These are phyloP conservation scores for Sycobia sp. DNA, from an alignment of 1,140 invertebrate genomes.

Conservation along the genomic window DNA sequence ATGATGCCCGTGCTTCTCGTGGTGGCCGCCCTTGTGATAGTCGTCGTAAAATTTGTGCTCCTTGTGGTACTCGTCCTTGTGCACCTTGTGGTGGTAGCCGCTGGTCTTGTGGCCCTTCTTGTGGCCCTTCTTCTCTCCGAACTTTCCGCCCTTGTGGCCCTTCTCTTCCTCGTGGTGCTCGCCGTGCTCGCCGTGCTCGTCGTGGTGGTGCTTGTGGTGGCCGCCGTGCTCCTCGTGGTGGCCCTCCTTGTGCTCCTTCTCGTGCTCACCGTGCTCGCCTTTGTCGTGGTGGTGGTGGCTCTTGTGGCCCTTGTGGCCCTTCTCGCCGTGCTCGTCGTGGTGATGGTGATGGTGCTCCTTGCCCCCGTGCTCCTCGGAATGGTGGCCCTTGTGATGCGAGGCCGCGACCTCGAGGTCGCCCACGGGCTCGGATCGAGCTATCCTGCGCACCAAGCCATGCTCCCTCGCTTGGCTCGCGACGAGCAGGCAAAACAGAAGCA, in stretches of 20 bases:
- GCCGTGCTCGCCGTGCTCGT: constrained; percentile 69
- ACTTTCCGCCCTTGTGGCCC: constrained; percentile 70
- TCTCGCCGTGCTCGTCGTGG: constrained; percentile 68
- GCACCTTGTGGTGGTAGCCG: constrained; percentile 78
- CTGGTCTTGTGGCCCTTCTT: constrained; percentile 76
- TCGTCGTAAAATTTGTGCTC: constrained; percentile 86
- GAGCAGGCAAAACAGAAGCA: constrained; percentile 8
- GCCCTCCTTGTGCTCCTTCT: constrained; percentile 72
- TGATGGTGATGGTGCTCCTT: constrained; percentile 69
- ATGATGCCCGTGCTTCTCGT: constrained; percentile 71
- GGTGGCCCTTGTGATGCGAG: constrained; percentile 65
- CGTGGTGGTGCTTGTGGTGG: constrained; percentile 77
- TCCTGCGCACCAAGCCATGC: neutral
- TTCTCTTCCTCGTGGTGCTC: constrained; percentile 75
- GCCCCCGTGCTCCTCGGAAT: constrained; percentile 68
- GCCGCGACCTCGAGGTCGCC: constrained; percentile 48
- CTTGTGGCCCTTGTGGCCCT: constrained; percentile 73
- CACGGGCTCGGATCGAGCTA: neutral
- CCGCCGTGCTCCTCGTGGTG: constrained; percentile 76
- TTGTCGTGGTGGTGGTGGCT: constrained; percentile 71
- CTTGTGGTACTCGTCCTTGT: constrained; percentile 83
- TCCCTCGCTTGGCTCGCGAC: neutral
- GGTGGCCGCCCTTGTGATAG: constrained; percentile 76
- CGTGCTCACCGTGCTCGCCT: constrained; percentile 70
- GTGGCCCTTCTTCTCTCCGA: constrained; percentile 75